Evolutionary conservation across 1,140 invertebrate species (phyloP), one percentile per base, ranked within the genome.

Genomic region (Drosophila prosaltans): DNA sequence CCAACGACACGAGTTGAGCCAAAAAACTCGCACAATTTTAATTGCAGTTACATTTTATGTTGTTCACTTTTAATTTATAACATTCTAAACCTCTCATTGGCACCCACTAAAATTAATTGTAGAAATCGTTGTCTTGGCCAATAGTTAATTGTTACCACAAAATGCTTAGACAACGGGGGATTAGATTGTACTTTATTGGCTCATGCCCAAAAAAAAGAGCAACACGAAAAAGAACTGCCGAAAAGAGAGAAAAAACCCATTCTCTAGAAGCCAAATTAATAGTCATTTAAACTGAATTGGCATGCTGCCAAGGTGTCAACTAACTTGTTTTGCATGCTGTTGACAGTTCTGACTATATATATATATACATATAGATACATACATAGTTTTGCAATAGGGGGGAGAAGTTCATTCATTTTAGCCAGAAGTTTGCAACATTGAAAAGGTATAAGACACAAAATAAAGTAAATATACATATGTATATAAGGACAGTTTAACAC

Each of bases 231-330:
- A 26, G 16, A 16, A 16, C 16, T 16, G 0, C 32, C 28, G 2
- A 30, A 30, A 51, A 48, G 0, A 24, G n/a, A 8, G 6, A 24
- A 21, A 16, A 77, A 68, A 55, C 2, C 78, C 57, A 67, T 68
- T 73, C 57, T 78, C 64, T 48, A 58, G 66, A 72, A 76, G 58
- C 69, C 73, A 88, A 75, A 86, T 86, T 88, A 79, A 86, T 80
- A 79, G 75, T 59, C 67, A 69, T 51, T 51, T 79, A 73, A 73
- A 74, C 55, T 51, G 1, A 36, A 21, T 30, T 62, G 65, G 43
- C 48, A 7, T 11, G 11, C 58, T 45, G 43, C 11, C 51, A 30
- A 88, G 79, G 76, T 89, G 83, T 88, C 76, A 72, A 83, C 69
- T 70, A 74, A 74, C 80, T 65, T 86, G 80, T 86, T 51, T 86